Conservation (phyloP, 2,797 vertebrate genomes). For the Glyptemys insculpta region DNA sequence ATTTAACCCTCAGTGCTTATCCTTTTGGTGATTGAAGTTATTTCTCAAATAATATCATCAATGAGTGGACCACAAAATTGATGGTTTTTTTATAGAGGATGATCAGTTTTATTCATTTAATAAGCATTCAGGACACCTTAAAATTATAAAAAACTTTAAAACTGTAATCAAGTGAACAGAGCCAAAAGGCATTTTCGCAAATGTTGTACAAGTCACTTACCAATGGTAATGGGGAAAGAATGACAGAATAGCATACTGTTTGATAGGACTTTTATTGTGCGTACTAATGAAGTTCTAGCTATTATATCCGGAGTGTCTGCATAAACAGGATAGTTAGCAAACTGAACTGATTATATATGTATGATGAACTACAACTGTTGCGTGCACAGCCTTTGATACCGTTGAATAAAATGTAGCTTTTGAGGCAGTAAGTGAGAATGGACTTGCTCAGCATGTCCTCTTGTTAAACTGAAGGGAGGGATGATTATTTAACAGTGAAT, state of each 20-base stretch:
- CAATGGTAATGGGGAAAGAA: background rate
- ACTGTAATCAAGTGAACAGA: background rate
- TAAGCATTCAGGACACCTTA: background rate
- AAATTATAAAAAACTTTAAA: background rate
- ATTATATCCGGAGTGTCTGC: background rate
- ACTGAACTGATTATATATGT: background rate
- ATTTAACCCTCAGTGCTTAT: background rate
- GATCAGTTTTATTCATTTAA: background rate
- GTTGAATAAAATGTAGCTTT: background rate
- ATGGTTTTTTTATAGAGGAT: background rate
- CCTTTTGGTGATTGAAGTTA: background rate
- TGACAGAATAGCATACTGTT: fast-evolving
- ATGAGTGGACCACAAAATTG: background rate
- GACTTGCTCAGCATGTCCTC: background rate
- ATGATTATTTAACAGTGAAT: background rate
- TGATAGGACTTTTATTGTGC: background rate
- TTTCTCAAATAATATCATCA: background rate
- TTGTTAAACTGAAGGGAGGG: background rate
- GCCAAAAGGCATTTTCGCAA: background rate
- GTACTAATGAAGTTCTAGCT: background rate
- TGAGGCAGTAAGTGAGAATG: background rate
- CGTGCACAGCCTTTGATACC: background rate
- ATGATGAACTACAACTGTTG: background rate
- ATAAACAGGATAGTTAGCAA: background rate
- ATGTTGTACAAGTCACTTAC: background rate